phyloP scores from a whole-genome alignment of 2,113 vertebrate species.

The Ranitomeya variabilis region DNA sequence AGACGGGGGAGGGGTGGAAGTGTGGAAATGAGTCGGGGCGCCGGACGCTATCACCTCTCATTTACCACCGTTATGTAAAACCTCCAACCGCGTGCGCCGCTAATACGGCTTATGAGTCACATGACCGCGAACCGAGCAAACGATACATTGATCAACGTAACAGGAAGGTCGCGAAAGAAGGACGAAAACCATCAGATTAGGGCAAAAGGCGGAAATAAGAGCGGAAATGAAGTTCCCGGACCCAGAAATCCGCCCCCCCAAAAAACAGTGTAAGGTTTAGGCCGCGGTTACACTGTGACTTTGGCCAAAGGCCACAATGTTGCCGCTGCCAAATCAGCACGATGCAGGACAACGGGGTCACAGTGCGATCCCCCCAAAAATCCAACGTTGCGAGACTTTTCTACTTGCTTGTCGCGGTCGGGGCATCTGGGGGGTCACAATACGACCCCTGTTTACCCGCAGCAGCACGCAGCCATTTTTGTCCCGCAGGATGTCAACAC shows the following conservation, averaged over 20 bases:
- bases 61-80: conserved; percentile 78
- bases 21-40: conserved; percentile 74
- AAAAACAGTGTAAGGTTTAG: no score
- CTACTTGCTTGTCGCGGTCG: no score
- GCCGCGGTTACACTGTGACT: no score
- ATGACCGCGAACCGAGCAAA: conserved; percentile 63
- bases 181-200: conserved; percentile 63
- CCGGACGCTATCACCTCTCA: conserved; percentile 77
- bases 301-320: no score
- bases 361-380: no score
- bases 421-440: no score
- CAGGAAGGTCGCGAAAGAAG: conserved; percentile 74
- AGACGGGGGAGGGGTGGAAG: conserved; percentile 74
- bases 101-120: conserved; percentile 69
- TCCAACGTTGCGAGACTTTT: no score
- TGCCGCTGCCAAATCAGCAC: no score
- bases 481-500: no score
- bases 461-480: no score
- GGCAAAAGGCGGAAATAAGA: conserved; percentile 61
- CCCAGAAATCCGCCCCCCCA: not conserved
- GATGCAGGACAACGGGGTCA: no score
- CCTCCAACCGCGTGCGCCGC: conserved; percentile 65
- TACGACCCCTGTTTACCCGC: no score
- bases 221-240: conserved; percentile 51
- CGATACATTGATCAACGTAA: conserved; percentile 55